Percentiles rank a stretch among this genome's conserved stretches.
Conservation (phyloP, 2,888 invertebrate species). For the Agelastica alni region DNA sequence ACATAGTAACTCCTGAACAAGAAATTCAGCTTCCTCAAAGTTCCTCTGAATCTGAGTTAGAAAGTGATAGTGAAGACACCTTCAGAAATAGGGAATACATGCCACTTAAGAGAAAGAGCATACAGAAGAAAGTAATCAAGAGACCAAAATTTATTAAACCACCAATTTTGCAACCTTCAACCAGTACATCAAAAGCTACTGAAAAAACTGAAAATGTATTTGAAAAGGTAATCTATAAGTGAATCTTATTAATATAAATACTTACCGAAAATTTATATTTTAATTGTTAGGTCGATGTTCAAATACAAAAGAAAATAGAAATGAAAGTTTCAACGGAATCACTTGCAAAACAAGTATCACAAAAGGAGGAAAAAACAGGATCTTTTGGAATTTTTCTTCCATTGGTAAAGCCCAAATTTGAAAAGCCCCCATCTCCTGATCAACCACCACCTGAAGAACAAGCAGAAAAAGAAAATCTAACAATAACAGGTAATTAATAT, state of each 20-base stretch:
- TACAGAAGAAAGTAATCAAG: conserved; percentile 59
- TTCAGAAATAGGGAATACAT: conserved; percentile 53
- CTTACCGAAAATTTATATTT: not conserved
- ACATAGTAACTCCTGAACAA: conserved; percentile 39
- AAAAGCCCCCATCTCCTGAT: conserved; percentile 21
- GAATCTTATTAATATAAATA: too few species aligned
- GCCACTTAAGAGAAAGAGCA: conserved; percentile 57
- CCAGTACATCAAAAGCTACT: conserved; percentile 41
- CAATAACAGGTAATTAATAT: conserved; percentile 25
- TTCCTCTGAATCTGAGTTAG: conserved; percentile 66
- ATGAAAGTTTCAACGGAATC: conserved; percentile 57
- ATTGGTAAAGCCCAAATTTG: conserved; percentile 27
- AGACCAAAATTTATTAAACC: conserved; percentile 63
- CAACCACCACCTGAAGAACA: conserved; percentile 23
- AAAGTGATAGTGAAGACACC: conserved; percentile 61
- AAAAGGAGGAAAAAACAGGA: conserved; percentile 35
- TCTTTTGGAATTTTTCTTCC: conserved; percentile 49
- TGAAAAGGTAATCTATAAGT: conserved; percentile 52
- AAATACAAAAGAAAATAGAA: conserved; percentile 59
- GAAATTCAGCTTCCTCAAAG: conserved; percentile 40
- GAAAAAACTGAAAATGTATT: conserved; percentile 62
- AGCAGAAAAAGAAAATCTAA: conserved; percentile 38
- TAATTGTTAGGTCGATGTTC: conserved; percentile 46
- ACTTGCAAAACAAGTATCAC: conserved; percentile 20
- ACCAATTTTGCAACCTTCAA: conserved; percentile 29